Base-by-base conservation (phyloP, 2,888 invertebrate genomes). In the Brenthis daphne region DNA sequence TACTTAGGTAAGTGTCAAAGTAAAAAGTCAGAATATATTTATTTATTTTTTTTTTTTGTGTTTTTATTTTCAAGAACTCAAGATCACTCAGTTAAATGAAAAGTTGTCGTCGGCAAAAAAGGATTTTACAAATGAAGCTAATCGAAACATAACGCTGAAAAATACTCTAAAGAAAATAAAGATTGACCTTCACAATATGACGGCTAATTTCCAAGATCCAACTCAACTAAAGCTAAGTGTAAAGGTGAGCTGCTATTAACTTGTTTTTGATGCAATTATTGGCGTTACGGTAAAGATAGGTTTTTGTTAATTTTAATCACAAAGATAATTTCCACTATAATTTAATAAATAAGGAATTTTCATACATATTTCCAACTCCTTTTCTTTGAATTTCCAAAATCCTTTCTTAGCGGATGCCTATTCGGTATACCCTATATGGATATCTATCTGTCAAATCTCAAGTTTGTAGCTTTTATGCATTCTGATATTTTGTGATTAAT, bases 161-260 rank as follows among this genome's bases (percentile, higher is more conserved):
- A 94, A 94, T 69, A 93, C 95, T 0, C 83, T 98, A 50, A 95
- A 95, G 76, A 94, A 95, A 78, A 96, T 98, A 73, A 95, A 96
- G 83, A 95, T 95, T 60, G 98, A 98, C 78, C 93, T 98, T 64
- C 96, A 96, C 79, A 94, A 96, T 73, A 95, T 96, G 81, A 96
- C 97, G 6, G 95, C 95, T 0, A 94, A 95, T 73, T 94, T 98
- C 56, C 96, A 97, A 82, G 96, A 97, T 76, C 96, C 97, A 0
- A 94, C 84, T 82, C 95, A 93, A 79, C 80, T 95, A 61, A 94
- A 94, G 77, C 85, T 89, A 60, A 91, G 90, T 66, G 93, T 94
- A 1, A 94, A 93, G 85, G 94, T 94, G 77, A 65, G 50, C 33
- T 54, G 16, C 14, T 8, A 24, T 14, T 29, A 16, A 24, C 6